Percentiles rank a stretch among this genome's conserved stretches.
These are phyloP conservation scores for Malthinus seriepunctatus DNA, from an alignment of 2,888 invertebrate species.

Conservation along the genomic window DNA sequence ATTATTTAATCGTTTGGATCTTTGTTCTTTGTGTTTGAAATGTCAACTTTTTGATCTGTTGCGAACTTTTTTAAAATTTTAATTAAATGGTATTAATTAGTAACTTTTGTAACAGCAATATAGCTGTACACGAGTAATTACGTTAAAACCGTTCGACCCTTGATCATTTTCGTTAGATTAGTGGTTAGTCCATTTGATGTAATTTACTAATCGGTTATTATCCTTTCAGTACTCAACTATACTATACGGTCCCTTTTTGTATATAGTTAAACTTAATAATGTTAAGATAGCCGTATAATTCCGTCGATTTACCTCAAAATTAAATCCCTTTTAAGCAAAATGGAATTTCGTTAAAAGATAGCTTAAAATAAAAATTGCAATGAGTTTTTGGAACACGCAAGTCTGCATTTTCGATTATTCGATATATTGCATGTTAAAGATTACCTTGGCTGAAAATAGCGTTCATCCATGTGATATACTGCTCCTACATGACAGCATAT, in stretches of 20 bases:
- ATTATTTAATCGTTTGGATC: too few relatives aligned
- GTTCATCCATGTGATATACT: constrained; percentile 23
- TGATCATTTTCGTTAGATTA: neutral
- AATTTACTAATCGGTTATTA: constrained; percentile 4
- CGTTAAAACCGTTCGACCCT: constrained; percentile 2
- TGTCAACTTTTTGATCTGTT: too few relatives aligned
- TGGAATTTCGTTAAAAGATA: neutral
- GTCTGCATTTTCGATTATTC: constrained; percentile 19
- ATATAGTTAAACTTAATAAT: constrained; percentile 9
- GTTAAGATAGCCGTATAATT: constrained; percentile 10
- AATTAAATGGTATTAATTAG: too few relatives aligned
- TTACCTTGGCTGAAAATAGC: constrained; percentile 26
- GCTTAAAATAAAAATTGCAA: constrained; percentile 3
- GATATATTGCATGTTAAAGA: constrained; percentile 24
- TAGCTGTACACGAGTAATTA: neutral
- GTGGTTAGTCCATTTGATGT: constrained; percentile 4
- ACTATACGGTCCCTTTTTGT: constrained; percentile 8
- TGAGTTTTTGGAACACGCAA: constrained; percentile 19
- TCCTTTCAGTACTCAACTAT: constrained; percentile 3
- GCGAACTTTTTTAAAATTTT: too few relatives aligned
- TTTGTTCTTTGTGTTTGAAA: too few relatives aligned
- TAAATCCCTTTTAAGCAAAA: constrained; percentile 10
- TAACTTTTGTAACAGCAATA: neutral
- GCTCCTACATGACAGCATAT: constrained; percentile 25
- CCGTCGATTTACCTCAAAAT: constrained; percentile 8